Base-by-base conservation (phyloP, 2,888 invertebrate genomes). In the Caradrina kadenii region DNA sequence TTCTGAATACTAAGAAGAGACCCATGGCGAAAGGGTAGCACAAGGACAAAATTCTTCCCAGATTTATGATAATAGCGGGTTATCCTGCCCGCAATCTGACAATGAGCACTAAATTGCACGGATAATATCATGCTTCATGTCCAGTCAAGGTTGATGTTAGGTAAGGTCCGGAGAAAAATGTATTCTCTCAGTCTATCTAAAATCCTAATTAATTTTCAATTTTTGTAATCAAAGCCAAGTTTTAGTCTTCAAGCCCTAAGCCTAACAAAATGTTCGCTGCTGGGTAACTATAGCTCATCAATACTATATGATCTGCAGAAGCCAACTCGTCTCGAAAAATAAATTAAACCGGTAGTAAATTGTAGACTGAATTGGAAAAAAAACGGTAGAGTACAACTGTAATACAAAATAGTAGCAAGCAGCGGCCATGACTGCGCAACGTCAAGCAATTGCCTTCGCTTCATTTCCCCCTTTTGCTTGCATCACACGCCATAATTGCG, bases 391-490 rank as follows among this genome's bases (percentile, higher is more conserved):
- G 63, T 26, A 49, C 35, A 35, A n/a, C 21, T 53, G 7, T 13
- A 50, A 69, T 54, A 61, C 31, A 60, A 64, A 54, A 65, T 62
- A 22, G 63, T 50, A 54, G 35, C 63, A 63, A 39, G 49, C 61
- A 49, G 49, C 63, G 71, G 39, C 77, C 81, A 70, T 81, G 81
- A 81, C 78, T 48, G 69, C 59, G 59, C 77, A 63, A 69, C 77
- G 45, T 60, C 60, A 65, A 76, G 63, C 59, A 65, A 81, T 78
- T 77, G 80, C 65, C 65, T 77, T 63, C 53, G 77, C 60, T 81
- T 81, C 59, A 56, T 81, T 78, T 78, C 77, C 81, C 64, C 70
- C 60, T 78, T 69, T 54, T 65, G 65, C 81, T 81, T 66, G 63
- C 78, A 70, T 81, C 70, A 70, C 68, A 68, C 45, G 54, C 39